These are phyloP conservation scores for Xiphophorus hellerii DNA, from an alignment of 2,113 vertebrate genomes.

Conservation along the genomic window DNA sequence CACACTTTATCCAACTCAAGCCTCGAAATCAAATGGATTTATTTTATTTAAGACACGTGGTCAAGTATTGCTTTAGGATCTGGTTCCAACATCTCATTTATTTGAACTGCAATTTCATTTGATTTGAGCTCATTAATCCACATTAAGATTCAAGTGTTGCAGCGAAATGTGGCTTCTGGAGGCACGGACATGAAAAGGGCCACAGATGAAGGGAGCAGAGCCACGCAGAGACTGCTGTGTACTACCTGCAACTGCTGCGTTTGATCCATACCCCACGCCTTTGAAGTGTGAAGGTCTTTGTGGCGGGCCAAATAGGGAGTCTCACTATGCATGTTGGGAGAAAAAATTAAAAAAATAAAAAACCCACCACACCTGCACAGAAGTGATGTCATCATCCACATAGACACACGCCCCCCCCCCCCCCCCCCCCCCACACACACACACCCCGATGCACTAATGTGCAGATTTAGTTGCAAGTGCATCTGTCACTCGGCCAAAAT, in stretches of 20 bases:
- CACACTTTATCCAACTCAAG: slow-evolving; percentile 20
- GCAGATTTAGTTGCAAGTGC: slow-evolving; percentile 9
- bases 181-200: slow-evolving; percentile 74
- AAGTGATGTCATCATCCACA: slow-evolving; percentile 55
- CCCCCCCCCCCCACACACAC: not conserved
- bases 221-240: slow-evolving; percentile 63
- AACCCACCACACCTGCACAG: slow-evolving; percentile 29
- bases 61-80: slow-evolving; percentile 44
- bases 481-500: not conserved
- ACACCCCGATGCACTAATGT: slow-evolving; percentile 13
- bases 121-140: slow-evolving; percentile 71
- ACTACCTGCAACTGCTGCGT: slow-evolving; percentile 62
- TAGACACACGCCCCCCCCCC: slow-evolving; percentile 2
- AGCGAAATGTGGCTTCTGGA: slow-evolving; percentile 62
- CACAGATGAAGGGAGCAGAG: slow-evolving; percentile 69
- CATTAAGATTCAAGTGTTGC: slow-evolving; percentile 70
- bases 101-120: slow-evolving; percentile 62
- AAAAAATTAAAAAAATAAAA: no score
- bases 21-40: slow-evolving; percentile 52
- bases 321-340: slow-evolving; percentile 4
- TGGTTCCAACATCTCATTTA: slow-evolving; percentile 56
- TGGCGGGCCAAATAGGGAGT: slow-evolving; percentile 62
- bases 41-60: slow-evolving; percentile 27
- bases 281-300: slow-evolving; percentile 72
- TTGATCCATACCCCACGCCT: slow-evolving; percentile 67